Percentiles rank a stretch among this genome's conserved stretches.
Evolutionary conservation across 2,113 vertebrate species (phyloP).

Genomic region (Dermatemys mawii): DNA sequence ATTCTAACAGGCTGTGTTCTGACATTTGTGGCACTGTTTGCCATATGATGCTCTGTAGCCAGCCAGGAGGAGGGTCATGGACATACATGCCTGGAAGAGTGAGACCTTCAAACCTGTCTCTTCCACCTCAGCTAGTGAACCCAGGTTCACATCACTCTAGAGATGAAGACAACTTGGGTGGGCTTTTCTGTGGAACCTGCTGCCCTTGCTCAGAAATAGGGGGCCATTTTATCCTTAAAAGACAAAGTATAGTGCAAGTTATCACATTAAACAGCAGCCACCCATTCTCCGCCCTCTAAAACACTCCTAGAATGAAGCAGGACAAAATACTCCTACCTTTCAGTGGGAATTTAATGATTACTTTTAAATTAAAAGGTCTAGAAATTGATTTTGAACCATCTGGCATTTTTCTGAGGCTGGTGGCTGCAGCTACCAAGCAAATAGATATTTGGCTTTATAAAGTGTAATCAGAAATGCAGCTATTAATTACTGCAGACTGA

Average conservation of each 20-base stretch:
- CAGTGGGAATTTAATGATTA: neutral
- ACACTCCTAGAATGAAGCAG: neutral
- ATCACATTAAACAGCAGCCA: slow-evolving; percentile 16
- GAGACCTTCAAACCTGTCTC: neutral
- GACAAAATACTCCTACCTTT: neutral
- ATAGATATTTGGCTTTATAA: neutral
- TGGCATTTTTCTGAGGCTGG: neutral
- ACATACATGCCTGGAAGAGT: neutral
- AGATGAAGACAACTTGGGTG: neutral
- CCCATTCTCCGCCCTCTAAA: neutral
- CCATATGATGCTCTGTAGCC: neutral
- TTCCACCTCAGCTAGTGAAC: neutral
- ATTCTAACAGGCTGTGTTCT: neutral
- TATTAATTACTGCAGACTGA: neutral
- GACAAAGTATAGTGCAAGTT: slow-evolving; percentile 13
- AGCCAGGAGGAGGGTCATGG: neutral
- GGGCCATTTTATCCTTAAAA: neutral
- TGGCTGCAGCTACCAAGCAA: neutral
- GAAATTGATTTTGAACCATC: neutral
- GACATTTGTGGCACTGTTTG: neutral
- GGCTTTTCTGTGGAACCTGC: neutral
- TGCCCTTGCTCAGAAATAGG: neutral
- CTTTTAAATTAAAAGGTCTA: neutral
- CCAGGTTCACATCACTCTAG: neutral
- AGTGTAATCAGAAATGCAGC: neutral